Base-by-base conservation (phyloP, 2,797 vertebrate species). In the Pseudopleuronectes americanus region DNA sequence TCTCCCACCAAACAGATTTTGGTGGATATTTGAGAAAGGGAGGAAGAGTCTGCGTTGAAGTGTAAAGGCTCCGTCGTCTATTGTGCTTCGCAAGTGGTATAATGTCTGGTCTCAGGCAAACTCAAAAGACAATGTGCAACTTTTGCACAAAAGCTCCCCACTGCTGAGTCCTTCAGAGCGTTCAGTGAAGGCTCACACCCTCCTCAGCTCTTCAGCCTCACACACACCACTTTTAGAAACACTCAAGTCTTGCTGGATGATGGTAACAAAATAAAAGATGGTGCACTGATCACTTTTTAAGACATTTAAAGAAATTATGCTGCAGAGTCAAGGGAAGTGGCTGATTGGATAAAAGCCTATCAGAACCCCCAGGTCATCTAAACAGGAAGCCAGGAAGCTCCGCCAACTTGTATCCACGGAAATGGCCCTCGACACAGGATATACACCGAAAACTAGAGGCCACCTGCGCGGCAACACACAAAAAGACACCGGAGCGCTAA, bases 331-430 rank as follows among this genome's bases (percentile, higher is more conserved):
- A 70, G 90, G 84, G 83, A 90, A 91, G 63, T 61, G 55, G 76
- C 62, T 77, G 77, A 85, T 87, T 92, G 90, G 86, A 91, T 80
- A 71, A 85, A 84, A 71, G 74, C 77, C 72, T 76, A 87, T 84
- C 79, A 80, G 53, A 48, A 51, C 43, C 43, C 78, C 69, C 74
- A 87, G 82, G 64, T 76, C 71, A 84, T 87, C 88, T 89, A 91
- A 87, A 94, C 89, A 94, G 95, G 95, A 96, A 96, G 89, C 76
- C 79, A 82, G 83, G 84, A 87, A 81, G 84, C 80, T 79, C 60
- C n/a, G 28, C 68, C 89, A 73, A 84, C 70, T 63, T 64, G 92
- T 94, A 91, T 93, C 93, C 86, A 92, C 87, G 93, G 90, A 92
- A 91, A 89, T 65, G 82, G 76, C 76, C 86, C 77, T 86, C 89